phyloP scores from a whole-genome alignment of 2,113 vertebrate species.

The Callipepla californica region DNA sequence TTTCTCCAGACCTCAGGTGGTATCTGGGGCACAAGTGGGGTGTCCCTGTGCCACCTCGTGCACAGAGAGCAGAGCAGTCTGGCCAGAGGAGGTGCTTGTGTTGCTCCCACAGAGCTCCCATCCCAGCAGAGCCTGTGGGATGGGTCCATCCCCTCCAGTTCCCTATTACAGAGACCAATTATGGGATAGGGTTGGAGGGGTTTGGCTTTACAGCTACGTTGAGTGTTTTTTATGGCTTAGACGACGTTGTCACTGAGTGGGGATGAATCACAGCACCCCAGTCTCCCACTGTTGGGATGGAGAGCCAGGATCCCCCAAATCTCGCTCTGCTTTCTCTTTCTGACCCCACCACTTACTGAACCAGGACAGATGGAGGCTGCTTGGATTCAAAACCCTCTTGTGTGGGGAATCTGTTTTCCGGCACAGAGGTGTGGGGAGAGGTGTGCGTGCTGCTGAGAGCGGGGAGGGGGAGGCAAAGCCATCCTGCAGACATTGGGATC shows the following conservation, averaged over 20 bases:
- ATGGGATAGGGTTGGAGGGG: not conserved
- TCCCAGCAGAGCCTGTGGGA: accelerated
- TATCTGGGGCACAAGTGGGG: not conserved
- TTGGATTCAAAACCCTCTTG: not conserved
- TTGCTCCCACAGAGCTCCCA: not conserved
- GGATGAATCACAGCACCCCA: not conserved
- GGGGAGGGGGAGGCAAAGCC: not conserved
- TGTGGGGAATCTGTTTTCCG: not conserved
- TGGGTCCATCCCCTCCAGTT: not conserved
- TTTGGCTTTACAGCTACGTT: not conserved
- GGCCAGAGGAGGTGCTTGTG: not conserved
- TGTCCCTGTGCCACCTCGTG: accelerated
- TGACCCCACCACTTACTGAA: not conserved
- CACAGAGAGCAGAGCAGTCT: not conserved
- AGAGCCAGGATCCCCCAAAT: not conserved
- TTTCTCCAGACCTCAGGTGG: not conserved
- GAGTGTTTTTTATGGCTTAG: not conserved
- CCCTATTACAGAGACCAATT: not conserved
- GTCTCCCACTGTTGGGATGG: not conserved
- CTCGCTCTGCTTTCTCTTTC: not conserved
- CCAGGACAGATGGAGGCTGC: accelerated
- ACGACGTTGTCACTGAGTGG: not conserved
- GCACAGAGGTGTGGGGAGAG: not conserved
- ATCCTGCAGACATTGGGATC: constrained; percentile 34
- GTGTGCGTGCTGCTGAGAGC: not conserved